These are phyloP conservation scores for Lepidonotus clava DNA, from an alignment of 2,888 invertebrate species.

Conservation along the genomic window DNA sequence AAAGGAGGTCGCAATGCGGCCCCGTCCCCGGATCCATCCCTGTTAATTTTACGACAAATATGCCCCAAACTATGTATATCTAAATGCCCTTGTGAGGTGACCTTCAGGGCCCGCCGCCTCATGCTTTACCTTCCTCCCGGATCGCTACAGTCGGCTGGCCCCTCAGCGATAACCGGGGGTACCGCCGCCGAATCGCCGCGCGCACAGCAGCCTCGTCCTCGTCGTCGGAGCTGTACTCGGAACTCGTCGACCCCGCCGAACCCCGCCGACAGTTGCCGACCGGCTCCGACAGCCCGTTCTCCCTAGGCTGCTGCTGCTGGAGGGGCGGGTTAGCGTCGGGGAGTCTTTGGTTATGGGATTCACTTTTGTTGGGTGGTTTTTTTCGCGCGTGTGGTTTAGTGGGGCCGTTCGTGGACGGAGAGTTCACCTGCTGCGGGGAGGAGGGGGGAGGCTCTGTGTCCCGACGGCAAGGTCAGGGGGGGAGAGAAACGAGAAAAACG, in stretches of 20 bases:
- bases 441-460: conserved; percentile 33
- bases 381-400: conserved; percentile 13
- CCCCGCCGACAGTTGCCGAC: neutral
- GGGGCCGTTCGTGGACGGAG: conserved; percentile 13
- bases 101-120: conserved; percentile 29
- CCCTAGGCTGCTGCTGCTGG: neutral
- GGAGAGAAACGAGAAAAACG: neutral
- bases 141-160: conserved; percentile 19
- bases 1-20: too few species aligned
- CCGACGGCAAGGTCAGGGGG: neutral
- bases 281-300: conserved; percentile 25
- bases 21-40: too few species aligned
- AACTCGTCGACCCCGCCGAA: conserved; percentile 5
- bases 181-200: conserved; percentile 3
- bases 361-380: neutral
- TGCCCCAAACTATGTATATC: neutral
- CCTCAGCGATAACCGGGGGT: conserved; percentile 31
- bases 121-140: conserved; percentile 49
- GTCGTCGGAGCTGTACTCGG: conserved; percentile 34
- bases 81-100: neutral
- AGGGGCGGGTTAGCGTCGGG: too few species aligned
- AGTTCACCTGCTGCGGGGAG: conserved; percentile 10
- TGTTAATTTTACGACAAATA: too few species aligned
- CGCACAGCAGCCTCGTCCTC: conserved; percentile 44
- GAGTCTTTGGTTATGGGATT: neutral